Evolutionary conservation across 1,140 invertebrate genomes (phyloP), one percentile per base, ranked within the genome.

Genomic region (Rhyzopertha dominica): DNA sequence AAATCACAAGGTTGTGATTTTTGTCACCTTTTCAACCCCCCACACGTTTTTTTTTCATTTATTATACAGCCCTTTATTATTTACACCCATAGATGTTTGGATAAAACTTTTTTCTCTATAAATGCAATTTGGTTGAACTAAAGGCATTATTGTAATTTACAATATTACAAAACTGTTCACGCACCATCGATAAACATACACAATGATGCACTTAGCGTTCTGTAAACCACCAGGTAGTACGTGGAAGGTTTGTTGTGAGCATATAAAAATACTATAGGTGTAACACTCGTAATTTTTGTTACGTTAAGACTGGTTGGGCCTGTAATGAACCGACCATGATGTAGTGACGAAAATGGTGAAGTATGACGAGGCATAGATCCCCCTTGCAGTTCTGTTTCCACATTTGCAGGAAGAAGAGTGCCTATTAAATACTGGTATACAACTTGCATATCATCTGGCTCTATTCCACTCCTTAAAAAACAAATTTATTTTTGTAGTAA

Each of bases 391-490:
- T 88, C 85, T 43, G 79, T 80, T 53, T 85, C 80, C 39, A 84
- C 71, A 68, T 84, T 78, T 19, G 80, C 77, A 14, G 87, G 85
- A 53, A 90, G 76, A 22, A 90, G 67, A 49, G 79, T 86, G 45
- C 76, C 78, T 18, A 83, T 76, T 56, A 93, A 73, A 69, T 90
- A 90, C 57, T 83, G 80, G 65, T 90, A 91, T 47, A 93, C 71
- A 2, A 85, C 81, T 62, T 89, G 80, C 78, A 88, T 86, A 60
- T 90, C 85, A 56, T 82, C 78, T 58, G 84, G 84, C 51, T 85
- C 78, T 32, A 93, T 70, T 14, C 85, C 86, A 75, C 86, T 90
- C 87, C 86, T 89, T 54, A 53, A 67, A 62, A 49, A 53, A 43
- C 14, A 45, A 41, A 30, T 13, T 10, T 13, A 50, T 41, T 24